Percentiles rank a stretch among this genome's conserved stretches.
These are phyloP conservation scores for Vombatus ursinus DNA, from an alignment of 2,113 vertebrate species.

Conservation along the genomic window DNA sequence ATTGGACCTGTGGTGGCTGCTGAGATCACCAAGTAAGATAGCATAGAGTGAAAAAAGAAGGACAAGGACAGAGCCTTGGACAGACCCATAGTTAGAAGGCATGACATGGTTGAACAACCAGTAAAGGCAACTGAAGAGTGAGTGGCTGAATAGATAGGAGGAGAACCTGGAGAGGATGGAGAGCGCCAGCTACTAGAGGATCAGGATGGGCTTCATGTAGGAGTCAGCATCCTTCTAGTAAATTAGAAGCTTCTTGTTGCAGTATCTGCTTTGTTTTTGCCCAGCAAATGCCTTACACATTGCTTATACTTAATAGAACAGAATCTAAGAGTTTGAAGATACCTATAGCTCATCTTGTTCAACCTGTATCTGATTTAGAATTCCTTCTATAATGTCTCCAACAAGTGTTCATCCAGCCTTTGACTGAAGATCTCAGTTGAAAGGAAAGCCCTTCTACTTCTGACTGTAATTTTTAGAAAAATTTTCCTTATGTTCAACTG, in stretches of 20 bases:
- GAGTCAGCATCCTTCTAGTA: neutral
- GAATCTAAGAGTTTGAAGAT: neutral
- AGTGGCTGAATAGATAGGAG: neutral
- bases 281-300: neutral
- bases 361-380: too few relatives aligned
- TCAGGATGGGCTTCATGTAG: neutral
- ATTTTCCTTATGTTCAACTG: neutral
- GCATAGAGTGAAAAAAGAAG: neutral
- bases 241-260: neutral
- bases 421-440: neutral
- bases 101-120: neutral
- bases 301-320: neutral
- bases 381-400: too few relatives aligned
- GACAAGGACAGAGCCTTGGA: neutral
- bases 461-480: neutral
- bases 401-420: neutral
- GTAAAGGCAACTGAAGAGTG: neutral
- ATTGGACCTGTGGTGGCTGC: neutral
- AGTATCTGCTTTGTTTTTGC: neutral
- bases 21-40: neutral
- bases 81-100: neutral
- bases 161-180: neutral
- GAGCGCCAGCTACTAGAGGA: neutral
- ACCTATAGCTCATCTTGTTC: neutral
- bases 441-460: neutral